Conservation (phyloP, 2,888 invertebrate species). For the Conops quadrifasciatus region DNA sequence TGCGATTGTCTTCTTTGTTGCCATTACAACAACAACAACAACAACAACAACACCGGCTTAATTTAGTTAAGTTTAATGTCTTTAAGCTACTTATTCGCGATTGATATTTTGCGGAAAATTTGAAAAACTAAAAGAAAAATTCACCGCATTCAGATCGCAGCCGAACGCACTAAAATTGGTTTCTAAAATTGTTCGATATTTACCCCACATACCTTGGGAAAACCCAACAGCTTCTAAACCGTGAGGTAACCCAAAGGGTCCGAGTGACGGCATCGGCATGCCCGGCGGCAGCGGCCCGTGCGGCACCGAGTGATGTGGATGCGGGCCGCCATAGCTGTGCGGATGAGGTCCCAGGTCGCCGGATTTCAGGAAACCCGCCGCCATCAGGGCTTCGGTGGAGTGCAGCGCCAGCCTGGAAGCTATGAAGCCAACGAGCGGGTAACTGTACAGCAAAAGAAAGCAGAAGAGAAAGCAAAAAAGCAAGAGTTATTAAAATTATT, state of each 20-base stretch:
- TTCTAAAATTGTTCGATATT: conserved; percentile 62
- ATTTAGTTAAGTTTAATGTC: no score
- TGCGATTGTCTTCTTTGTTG: no score
- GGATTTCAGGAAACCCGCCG: conserved; percentile 65
- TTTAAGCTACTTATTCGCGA: no score
- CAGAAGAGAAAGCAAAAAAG: conserved; percentile 12
- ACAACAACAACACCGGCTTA: no score
- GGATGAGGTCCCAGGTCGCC: conserved; percentile 65
- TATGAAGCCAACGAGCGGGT: conserved; percentile 27
- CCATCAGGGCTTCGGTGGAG: conserved; percentile 66
- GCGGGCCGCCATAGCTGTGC: conserved; percentile 65
- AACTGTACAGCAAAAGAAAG: conserved; percentile 35
- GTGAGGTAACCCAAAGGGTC: conserved; percentile 66
- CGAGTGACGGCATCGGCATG: conserved; percentile 65
- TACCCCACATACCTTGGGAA: conserved; percentile 68
- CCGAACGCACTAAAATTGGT: background rate
- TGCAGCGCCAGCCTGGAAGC: conserved; percentile 65
- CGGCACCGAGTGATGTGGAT: conserved; percentile 64
- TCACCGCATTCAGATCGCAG: conserved; percentile 39
- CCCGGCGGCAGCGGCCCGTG: conserved; percentile 65
- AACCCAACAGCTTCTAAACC: conserved; percentile 66
- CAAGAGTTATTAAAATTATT: conserved; percentile 21
- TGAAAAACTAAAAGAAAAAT: conserved; percentile 12
- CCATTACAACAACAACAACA: no score
- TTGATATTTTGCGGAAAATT: background rate